Conservation (phyloP, 2,888 invertebrate species). For the Anarsia innoxiella region DNA sequence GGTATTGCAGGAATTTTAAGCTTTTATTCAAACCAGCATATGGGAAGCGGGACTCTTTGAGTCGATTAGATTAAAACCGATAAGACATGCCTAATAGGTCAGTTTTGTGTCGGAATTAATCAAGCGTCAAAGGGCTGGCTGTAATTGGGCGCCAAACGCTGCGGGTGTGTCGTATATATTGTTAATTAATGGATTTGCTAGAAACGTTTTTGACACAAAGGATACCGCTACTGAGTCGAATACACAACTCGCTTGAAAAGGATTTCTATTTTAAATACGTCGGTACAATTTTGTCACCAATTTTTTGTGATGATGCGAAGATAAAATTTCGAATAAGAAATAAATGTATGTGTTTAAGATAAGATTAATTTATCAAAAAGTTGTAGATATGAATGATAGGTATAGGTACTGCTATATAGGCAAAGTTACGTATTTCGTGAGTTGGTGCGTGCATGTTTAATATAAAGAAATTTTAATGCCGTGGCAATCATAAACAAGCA, state of each 20-base stretch:
- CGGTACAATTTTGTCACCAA: no score
- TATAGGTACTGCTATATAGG: no score
- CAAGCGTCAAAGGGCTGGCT: conserved; percentile 67
- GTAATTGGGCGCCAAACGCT: conserved; percentile 62
- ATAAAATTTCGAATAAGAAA: no score
- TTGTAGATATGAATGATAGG: no score
- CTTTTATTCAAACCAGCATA: conserved; percentile 54
- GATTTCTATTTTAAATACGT: no score
- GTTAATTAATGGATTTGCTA: conserved; percentile 72
- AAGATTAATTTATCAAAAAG: no score
- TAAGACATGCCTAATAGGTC: conserved; percentile 63
- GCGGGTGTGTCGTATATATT: conserved; percentile 64
- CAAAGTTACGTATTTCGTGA: no score
- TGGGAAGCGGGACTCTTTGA: conserved; percentile 65
- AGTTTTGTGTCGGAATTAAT: conserved; percentile 72
- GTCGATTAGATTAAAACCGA: conserved; percentile 67
- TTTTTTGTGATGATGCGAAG: no score
- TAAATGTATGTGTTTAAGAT: no score
- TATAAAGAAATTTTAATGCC: conserved; percentile 70
- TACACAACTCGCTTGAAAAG: conserved; percentile 16
- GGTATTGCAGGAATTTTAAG: conserved; percentile 58
- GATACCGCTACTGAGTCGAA: conserved; percentile 47
- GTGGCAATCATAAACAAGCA: conserved; percentile 60
- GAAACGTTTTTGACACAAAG: conserved; percentile 62
- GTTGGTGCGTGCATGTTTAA: conserved; percentile 49